Base-by-base conservation (phyloP, 2,888 invertebrate genomes). In the Pollenia labialis region DNA sequence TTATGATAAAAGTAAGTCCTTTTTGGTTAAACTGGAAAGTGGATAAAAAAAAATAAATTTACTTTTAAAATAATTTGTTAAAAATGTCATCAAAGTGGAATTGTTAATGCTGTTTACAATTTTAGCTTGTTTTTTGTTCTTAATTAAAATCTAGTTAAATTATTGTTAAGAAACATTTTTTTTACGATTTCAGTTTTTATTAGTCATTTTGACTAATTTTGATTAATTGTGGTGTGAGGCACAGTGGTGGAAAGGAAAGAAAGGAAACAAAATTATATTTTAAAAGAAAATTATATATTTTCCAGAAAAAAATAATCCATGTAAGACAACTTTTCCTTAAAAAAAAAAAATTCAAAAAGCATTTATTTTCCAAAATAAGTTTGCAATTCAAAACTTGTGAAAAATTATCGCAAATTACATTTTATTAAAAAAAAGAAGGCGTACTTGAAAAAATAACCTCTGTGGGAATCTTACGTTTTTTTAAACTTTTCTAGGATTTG, bases 171-270 rank as follows among this genome's bases (percentile, higher is more conserved):
- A 42, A 42, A 66, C 4, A 46, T 44, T 44, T 6, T 23, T 58
- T 44, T 9, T 56, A 32, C 23, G 18, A 52, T 10, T 50, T 62
- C 1, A 1, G 9, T 54, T 48, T 76, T 62, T 46, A 44, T 80
- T 60, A n/a, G 66, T 79, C 68, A 80, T 80, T 66, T 69, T 32
- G 52, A 80, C 12, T 84, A 74, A 84, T 79, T 84, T 52, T 42
- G 72, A 79, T 79, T 72, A 79, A 72, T 66, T 58, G 50, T 18
- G 44, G 52, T 52, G n/a, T 54, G 74, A 12, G 16, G 16, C 12
- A 74, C 46, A 32, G 74, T 50, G 56, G 16, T 7, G 10, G 8
- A 1, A 50, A 69, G 2, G 11, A 12, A 23, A 18, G n/a, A n/a
- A n/a, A n/a, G n/a, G n/a, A n/a, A n/a, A n/a, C n/a, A 23, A 46